Evolutionary conservation across 2,888 invertebrate genomes (phyloP).

Genomic region (Pterostichus niger): DNA sequence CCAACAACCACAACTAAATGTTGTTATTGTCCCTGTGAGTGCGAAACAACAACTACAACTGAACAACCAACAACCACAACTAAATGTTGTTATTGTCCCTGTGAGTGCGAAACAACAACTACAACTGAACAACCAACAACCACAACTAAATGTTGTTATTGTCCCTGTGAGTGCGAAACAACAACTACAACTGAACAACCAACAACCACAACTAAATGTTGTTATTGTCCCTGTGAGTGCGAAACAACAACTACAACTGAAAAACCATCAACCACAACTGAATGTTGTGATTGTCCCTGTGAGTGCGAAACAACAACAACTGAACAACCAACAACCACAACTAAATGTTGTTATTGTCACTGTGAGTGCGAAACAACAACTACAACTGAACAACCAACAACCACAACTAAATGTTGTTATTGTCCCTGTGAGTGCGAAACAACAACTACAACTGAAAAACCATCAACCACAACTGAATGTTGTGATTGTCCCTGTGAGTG

Average conservation of each 20-base stretch:
- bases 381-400: background rate
- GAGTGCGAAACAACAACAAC: background rate
- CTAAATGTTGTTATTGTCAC: background rate
- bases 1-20: too few species aligned
- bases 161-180: slow-evolving; percentile 6
- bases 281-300: slow-evolving; percentile 4
- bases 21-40: background rate
- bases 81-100: background rate
- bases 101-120: slow-evolving; percentile 9
- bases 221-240: too few species aligned
- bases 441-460: background rate
- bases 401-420: background rate
- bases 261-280: background rate
- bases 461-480: background rate
- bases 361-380: slow-evolving; percentile 2
- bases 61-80: background rate
- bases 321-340: background rate
- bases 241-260: background rate
- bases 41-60: background rate
- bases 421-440: background rate
- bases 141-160: background rate
- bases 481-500: slow-evolving; percentile 8
- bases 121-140: slow-evolving; percentile 1
- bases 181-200: background rate
- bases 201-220: too few species aligned